A percentile compares a stretch with the other conserved stretches of the same genome.
These are phyloP conservation scores for Hymenopus coronatus DNA, from an alignment of 2,888 invertebrate species.

Conservation along the genomic window DNA sequence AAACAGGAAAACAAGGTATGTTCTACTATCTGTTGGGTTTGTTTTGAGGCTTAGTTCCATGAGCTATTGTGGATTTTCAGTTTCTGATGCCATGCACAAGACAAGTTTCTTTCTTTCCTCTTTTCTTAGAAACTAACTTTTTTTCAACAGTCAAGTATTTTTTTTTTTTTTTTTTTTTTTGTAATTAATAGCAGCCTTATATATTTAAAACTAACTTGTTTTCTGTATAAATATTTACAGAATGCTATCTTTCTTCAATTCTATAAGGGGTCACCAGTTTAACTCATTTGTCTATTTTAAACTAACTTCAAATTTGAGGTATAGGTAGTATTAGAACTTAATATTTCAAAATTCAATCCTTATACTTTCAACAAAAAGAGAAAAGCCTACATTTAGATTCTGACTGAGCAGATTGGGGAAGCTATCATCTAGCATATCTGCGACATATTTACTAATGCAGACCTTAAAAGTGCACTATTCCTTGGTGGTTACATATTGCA, in stretches of 20 bases:
- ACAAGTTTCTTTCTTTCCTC: background rate
- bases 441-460: no score
- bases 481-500: no score
- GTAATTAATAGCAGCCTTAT: background rate
- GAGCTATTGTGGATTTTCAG: background rate
- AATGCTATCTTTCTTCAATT: background rate
- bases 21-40: background rate
- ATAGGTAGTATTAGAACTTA: no score
- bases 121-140: no score
- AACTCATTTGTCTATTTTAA: background rate
- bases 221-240: background rate
- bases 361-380: no score
- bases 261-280: background rate
- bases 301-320: background rate
- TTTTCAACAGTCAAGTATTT: no score
- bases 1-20: background rate
- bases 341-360: background rate
- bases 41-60: background rate
- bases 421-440: no score
- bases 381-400: no score
- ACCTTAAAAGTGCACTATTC: no score
- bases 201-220: background rate
- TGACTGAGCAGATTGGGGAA: no score
- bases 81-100: background rate
- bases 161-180: no score